A percentile compares a stretch with the other conserved stretches of the same genome.
Conservation (phyloP, 2,797 vertebrate species). For the Allochrocebus solatus region DNA sequence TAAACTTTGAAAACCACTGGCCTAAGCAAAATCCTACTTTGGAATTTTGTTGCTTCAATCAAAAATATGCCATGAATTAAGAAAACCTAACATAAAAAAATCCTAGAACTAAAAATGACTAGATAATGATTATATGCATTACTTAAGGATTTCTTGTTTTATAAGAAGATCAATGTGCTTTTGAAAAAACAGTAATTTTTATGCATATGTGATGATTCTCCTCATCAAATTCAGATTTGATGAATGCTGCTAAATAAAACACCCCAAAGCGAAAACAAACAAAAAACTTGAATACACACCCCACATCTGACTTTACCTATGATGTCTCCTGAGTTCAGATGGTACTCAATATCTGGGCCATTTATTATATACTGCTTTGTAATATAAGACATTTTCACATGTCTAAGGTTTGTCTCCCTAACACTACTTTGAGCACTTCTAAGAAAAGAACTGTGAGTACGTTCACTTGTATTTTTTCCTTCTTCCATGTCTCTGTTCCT, state of each 20-base stretch:
- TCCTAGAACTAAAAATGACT: not conserved
- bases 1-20: not conserved
- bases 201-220: not conserved
- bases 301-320: not conserved
- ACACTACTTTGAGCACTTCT: not conserved
- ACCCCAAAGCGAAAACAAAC: not conserved
- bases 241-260: not conserved
- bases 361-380: not conserved
- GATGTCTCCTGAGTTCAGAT: not conserved
- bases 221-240: not conserved
- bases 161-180: not conserved
- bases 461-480: not conserved
- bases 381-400: not conserved
- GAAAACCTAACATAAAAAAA: not conserved
- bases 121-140: not conserved
- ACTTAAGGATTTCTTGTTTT: not conserved
- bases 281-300: not conserved
- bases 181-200: not conserved
- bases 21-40: not conserved
- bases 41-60: not conserved
- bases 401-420: not conserved
- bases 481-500: not conserved
- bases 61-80: not conserved
- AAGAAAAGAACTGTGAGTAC: not conserved
- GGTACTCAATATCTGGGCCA: not conserved